Evolutionary conservation across 1,140 invertebrate genomes (phyloP).

Genomic region (Ceratina japonica): DNA sequence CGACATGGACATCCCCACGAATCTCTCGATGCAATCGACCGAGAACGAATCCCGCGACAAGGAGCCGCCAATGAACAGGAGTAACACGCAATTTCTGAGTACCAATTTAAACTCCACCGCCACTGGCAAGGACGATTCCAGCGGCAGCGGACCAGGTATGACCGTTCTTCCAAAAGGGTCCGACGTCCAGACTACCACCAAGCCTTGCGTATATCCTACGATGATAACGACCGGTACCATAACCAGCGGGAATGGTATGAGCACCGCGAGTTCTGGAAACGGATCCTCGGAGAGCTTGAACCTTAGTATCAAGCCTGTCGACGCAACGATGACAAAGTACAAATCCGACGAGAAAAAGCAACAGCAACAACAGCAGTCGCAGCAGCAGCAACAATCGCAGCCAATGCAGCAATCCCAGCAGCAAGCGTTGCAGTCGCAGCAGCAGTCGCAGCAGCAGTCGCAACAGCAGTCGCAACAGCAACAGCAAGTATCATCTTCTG

Average conservation of each 20-base stretch:
- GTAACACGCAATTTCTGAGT: slow-evolving; percentile 47
- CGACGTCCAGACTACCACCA: slow-evolving; percentile 43
- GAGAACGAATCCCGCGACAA: slow-evolving; percentile 66
- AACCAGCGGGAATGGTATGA: slow-evolving; percentile 7
- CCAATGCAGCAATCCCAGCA: slow-evolving; percentile 12
- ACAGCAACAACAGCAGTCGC: slow-evolving; percentile 35
- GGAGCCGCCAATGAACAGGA: slow-evolving; percentile 40
- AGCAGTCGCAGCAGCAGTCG: slow-evolving; percentile 28
- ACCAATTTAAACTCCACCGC: slow-evolving; percentile 30
- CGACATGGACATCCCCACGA: slow-evolving; percentile 71
- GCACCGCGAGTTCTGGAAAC: slow-evolving; percentile 9
- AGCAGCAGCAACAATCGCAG: background rate
- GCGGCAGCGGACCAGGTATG: slow-evolving; percentile 39
- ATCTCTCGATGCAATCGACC: slow-evolving; percentile 73
- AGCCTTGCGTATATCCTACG: slow-evolving; percentile 39
- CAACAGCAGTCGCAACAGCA: slow-evolving; percentile 24
- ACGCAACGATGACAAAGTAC: slow-evolving; percentile 67
- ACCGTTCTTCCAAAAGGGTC: slow-evolving; percentile 58
- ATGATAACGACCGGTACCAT: slow-evolving; percentile 41
- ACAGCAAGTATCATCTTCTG: slow-evolving; percentile 24
- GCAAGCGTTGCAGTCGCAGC: slow-evolving; percentile 55
- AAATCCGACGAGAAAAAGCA: slow-evolving; percentile 70
- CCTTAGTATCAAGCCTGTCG: slow-evolving; percentile 70
- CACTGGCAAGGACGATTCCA: slow-evolving; percentile 56
- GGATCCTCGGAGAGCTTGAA: slow-evolving; percentile 72